A percentile compares a stretch with the other conserved stretches of the same genome.
These are phyloP conservation scores for Panorpa germanica DNA, from an alignment of 2,888 invertebrate genomes.

Conservation along the genomic window DNA sequence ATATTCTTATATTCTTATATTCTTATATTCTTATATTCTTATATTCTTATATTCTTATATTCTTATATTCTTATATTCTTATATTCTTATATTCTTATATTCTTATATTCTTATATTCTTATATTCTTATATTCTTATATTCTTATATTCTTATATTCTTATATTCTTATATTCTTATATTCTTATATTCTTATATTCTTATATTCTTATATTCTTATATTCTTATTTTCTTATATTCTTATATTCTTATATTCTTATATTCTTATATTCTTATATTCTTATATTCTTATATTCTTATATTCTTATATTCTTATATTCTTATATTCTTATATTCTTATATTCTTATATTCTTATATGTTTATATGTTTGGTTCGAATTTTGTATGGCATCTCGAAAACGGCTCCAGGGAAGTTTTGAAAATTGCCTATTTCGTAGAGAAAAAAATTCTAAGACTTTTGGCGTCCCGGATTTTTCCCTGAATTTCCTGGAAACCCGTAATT, in stretches of 20 bases:
- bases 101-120: conserved; percentile 2
- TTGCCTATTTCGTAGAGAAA: conserved; percentile 1
- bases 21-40: conserved; percentile 2
- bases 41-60: conserved; percentile 3
- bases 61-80: conserved; percentile 2
- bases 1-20: conserved; percentile 3
- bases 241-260: conserved; percentile 2
- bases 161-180: conserved; percentile 3
- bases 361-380: too few species aligned
- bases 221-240: background rate
- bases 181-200: conserved; percentile 1
- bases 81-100: conserved; percentile 3
- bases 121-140: conserved; percentile 3
- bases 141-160: conserved; percentile 2
- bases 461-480: background rate
- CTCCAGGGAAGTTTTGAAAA: too few species aligned
- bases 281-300: conserved; percentile 3
- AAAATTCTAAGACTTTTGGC: too few species aligned
- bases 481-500: too few species aligned
- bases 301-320: conserved; percentile 2
- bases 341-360: too few species aligned
- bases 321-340: conserved; percentile 3
- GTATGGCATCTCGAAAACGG: too few species aligned
- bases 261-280: conserved; percentile 2
- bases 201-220: conserved; percentile 3